Evolutionary conservation across 2,113 vertebrate species (phyloP).

Genomic region (Hypomesus transpacificus): DNA sequence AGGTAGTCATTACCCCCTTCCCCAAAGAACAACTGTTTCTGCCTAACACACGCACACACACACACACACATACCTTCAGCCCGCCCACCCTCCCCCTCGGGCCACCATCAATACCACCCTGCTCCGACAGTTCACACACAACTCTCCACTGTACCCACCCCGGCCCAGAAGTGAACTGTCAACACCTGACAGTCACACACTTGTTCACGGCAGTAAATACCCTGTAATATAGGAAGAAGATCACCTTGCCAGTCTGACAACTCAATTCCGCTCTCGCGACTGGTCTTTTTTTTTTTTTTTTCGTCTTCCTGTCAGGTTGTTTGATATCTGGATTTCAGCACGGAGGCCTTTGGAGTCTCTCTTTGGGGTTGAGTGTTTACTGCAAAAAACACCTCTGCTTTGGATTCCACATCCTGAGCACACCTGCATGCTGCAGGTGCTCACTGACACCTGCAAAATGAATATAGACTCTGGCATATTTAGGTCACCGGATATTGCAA

Average conservation of each 20-base stretch:
- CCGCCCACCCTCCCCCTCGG: conserved; percentile 46
- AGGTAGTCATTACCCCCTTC: conserved; percentile 71
- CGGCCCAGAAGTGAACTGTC: conserved; percentile 54
- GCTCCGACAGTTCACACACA: conserved; percentile 35
- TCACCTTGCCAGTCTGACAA: conserved; percentile 61
- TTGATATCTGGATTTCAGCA: conserved; percentile 47
- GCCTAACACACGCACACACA: conserved; percentile 59
- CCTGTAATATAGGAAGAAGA: conserved; percentile 62
- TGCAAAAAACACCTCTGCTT: conserved; percentile 26
- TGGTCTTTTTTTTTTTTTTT: not conserved
- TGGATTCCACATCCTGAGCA: conserved; percentile 28
- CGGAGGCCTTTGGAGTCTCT: conserved; percentile 8
- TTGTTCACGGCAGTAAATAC: conserved; percentile 72
- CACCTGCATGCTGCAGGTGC: not conserved
- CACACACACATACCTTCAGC: conserved; percentile 51
- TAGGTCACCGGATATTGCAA: conserved; percentile 10
- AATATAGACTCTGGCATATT: conserved; percentile 27
- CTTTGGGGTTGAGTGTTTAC: conserved; percentile 24
- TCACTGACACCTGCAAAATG: not conserved
- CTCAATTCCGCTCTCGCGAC: conserved; percentile 47
- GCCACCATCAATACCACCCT: conserved; percentile 61
- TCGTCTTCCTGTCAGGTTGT: conserved; percentile 39
- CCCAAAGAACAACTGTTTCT: conserved; percentile 70
- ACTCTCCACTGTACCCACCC: conserved; percentile 25
- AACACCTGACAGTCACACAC: conserved; percentile 67